Evolutionary conservation across 30 jellyfish, hydroid and myxozoan genomes (phyloP).

Genomic region (Haliclystus octoradiatus): DNA sequence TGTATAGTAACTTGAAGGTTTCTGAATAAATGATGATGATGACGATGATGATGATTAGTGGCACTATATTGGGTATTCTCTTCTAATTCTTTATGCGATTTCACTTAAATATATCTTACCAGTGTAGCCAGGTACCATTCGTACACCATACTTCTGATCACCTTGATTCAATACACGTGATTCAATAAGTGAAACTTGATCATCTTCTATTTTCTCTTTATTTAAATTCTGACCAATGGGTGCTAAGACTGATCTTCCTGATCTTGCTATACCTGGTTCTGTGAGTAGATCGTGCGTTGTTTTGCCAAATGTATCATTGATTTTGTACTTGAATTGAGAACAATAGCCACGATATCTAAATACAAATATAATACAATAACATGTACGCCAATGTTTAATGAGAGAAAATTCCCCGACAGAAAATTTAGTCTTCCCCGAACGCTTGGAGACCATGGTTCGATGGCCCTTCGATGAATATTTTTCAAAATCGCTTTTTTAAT

Average conservation of each 20-base stretch:
- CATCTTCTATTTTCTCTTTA: background rate
- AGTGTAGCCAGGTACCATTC: slow-evolving; percentile 63
- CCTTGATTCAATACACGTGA: slow-evolving; percentile 27
- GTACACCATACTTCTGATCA: slow-evolving; percentile 37
- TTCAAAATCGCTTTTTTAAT: too few species aligned
- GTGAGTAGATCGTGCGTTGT: slow-evolving; percentile 42
- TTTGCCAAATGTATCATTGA: slow-evolving; percentile 53
- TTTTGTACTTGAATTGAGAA: slow-evolving; percentile 55
- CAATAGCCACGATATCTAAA: slow-evolving; percentile 54
- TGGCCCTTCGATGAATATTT: too few species aligned
- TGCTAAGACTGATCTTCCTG: slow-evolving; percentile 39
- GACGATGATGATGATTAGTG: too few species aligned
- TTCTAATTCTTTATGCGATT: background rate
- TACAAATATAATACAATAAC: background rate
- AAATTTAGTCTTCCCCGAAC: too few species aligned
- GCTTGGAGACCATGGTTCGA: too few species aligned
- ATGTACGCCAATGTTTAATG: too few species aligned
- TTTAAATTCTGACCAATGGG: slow-evolving; percentile 12
- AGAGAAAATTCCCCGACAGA: too few species aligned
- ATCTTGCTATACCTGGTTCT: slow-evolving; percentile 27
- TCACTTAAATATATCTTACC: slow-evolving; percentile 7
- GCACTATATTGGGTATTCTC: too few species aligned
- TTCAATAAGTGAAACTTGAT: background rate
- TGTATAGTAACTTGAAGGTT: too few species aligned
- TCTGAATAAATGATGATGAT: too few species aligned